A percentile compares a stretch with the other conserved stretches of the same genome.
Conservation (phyloP, 2,797 vertebrate genomes). For the Geotrypetes seraphini region DNA sequence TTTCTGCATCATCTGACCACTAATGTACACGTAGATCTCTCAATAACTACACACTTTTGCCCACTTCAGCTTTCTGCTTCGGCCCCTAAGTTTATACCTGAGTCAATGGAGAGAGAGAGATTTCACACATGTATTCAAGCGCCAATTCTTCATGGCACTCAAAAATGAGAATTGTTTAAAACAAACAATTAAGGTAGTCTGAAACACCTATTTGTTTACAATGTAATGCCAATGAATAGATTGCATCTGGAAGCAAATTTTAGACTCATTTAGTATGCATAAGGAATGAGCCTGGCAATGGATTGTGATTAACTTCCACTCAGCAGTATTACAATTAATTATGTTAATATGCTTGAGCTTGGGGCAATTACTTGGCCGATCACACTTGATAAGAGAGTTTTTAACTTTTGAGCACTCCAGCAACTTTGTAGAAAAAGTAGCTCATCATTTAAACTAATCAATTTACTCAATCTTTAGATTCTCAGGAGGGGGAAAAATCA, state of each 20-base stretch:
- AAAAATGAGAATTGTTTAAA: too few relatives aligned
- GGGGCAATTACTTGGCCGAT: constrained; percentile 33
- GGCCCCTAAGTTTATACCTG: too few relatives aligned
- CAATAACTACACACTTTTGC: too few relatives aligned
- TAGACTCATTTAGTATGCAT: constrained; percentile 9
- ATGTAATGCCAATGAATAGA: too few relatives aligned
- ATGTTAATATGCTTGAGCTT: constrained; percentile 24
- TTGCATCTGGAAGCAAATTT: constrained; percentile 2
- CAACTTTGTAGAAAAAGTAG: constrained; percentile 21
- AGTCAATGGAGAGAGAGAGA: too few relatives aligned
- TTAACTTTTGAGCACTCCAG: constrained; percentile 26
- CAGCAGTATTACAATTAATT: constrained; percentile 39
- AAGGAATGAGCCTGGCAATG: constrained; percentile 17
- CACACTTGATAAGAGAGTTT: constrained; percentile 29
- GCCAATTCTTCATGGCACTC: too few relatives aligned
- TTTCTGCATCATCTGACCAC: too few relatives aligned
- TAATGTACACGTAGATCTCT: too few relatives aligned
- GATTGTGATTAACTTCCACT: constrained; percentile 37
- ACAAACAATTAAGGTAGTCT: too few relatives aligned
- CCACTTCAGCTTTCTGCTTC: too few relatives aligned
- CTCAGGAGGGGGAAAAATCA: constrained; percentile 21
- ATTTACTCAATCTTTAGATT: neutral
- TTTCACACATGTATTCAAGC: too few relatives aligned
- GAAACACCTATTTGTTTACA: too few relatives aligned
- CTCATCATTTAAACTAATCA: constrained; percentile 23